Evolutionary conservation across 2,888 invertebrate species (phyloP), one percentile per base, ranked within the genome.

Genomic region (Stenodera caucasica): DNA sequence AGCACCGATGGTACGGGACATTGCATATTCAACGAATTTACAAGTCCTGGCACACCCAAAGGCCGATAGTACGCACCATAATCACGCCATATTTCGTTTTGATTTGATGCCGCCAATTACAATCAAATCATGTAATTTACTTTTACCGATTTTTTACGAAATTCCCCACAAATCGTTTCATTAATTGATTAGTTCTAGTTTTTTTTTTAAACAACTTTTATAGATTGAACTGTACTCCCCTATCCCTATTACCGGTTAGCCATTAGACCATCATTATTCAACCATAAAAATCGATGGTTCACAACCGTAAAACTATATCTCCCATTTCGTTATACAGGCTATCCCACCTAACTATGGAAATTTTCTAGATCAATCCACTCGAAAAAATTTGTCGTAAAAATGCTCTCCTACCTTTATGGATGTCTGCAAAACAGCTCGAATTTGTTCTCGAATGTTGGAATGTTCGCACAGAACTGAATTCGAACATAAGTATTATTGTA

Each of bases 271-370:
- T 59, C 54, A 58, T 59, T 53, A 45, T 60, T 60, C 63, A 58
- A 63, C 63, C 63, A 60, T 60, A 60, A 63, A 58, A 58, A 63
- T 63, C 63, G 60, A 63, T 63, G 63, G 54, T 57, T 35, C 52
- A 37, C 51, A 35, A 52, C n/a, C 51, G 49, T 50, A 58, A 21
- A 45, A 45, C 18, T 45, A 54, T 29, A 54, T 49, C 40, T 57
- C 49, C 30, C 12, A 37, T n/a, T n/a, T n/a, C n/a, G n/a, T n/a
- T n/a, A n/a, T n/a, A n/a, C n/a, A n/a, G n/a, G n/a, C n/a, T n/a
- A n/a, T n/a, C n/a, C n/a, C n/a, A n/a, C n/a, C n/a, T n/a, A n/a
- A n/a, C n/a, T n/a, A n/a, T n/a, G n/a, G n/a, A n/a, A n/a, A n/a
- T n/a, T n/a, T n/a, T n/a, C n/a, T n/a, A n/a, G n/a, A n/a, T n/a